These are phyloP conservation scores for Drosophila miranda DNA, from an alignment of 1,140 invertebrate genomes.

Conservation along the genomic window DNA sequence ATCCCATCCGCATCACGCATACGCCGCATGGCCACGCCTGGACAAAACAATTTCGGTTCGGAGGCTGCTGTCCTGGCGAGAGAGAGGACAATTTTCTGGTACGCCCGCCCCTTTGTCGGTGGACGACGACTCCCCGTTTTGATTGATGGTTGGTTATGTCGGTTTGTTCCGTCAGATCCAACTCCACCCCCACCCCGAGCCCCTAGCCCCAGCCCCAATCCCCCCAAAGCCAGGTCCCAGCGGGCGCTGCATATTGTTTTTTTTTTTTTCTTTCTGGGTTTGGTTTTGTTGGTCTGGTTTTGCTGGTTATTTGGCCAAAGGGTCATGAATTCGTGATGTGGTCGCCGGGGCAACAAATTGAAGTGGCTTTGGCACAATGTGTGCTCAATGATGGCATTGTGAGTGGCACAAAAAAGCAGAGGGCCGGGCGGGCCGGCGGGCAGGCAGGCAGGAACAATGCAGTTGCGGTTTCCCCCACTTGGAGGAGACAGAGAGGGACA, in stretches of 20 bases:
- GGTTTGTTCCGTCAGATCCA: constrained; percentile 27
- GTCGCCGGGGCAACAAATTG: constrained; percentile 67
- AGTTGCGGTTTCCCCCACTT: constrained; percentile 26
- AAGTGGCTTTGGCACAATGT: constrained; percentile 60
- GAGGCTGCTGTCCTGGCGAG: too few species aligned
- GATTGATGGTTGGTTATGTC: constrained; percentile 65
- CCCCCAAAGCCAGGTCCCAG: constrained; percentile 33
- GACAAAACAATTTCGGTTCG: constrained; percentile 50
- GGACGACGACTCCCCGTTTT: constrained; percentile 40
- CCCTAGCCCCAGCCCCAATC: neutral
- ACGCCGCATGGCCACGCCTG: constrained; percentile 48
- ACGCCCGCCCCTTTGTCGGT: constrained; percentile 45
- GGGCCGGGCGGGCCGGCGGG: too few species aligned
- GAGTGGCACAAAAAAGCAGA: neutral
- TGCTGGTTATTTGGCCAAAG: constrained; percentile 65
- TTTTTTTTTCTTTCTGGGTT: neutral
- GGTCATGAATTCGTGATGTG: constrained; percentile 74
- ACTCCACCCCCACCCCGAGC: neutral
- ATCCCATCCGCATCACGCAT: constrained; percentile 47
- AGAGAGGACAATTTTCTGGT: constrained; percentile 33
- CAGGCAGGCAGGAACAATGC: constrained; percentile 2
- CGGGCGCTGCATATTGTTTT: constrained; percentile 39
- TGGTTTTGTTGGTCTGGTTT: constrained; percentile 18
- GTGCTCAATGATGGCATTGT: constrained; percentile 10
- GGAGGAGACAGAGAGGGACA: neutral